Base-by-base conservation (phyloP, 2,888 invertebrate genomes). In the Mycalesis mineus region DNA sequence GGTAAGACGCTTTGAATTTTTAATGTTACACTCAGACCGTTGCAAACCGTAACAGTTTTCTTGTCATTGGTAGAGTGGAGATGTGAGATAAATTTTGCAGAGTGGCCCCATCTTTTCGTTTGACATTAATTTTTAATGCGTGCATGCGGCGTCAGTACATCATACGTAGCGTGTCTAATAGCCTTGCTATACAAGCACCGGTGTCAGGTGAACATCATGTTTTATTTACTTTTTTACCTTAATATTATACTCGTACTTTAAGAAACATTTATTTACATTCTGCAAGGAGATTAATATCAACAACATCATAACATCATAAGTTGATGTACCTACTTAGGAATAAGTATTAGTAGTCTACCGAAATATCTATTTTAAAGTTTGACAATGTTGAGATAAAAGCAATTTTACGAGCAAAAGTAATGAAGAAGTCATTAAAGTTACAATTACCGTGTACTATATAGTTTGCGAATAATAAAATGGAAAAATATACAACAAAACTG, bases 21-120 rank as follows among this genome's bases (percentile, higher is more conserved):
- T 89, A 89, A 89, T 89, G 86, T 81, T 85, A 89, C 89, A 89
- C 89, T 89, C 89, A 88, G 89, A 82, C 88, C 88, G 87, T 78
- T 88, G 88, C 88, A 88, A 86, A 86, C 88, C 89, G 89, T 88
- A 89, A 89, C 89, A 89, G 89, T 89, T 88, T 88, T 88, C 89
- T 89, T 89, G 89, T 89, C 89, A 88, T 89, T 88, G 85, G 84
- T 77, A 74, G 84, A 87, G 85, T 80, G 83, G 85, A 88, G 87
- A 87, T 89, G 89, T 84, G 88, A 86, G 77, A 89, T 89, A 89
- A 88, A 89, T 89, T 88, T 89, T 89, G 88, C 84, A 88, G 88
- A 89, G 89, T 89, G 85, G 89, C 89, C 88, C 89, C 87, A 88
- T 89, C 88, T 88, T 89, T 88, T 87, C 87, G 88, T 80, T 83